Evolutionary conservation across 2,797 vertebrate species (phyloP), one percentile per base, ranked within the genome.

Genomic region (Somateria mollissima): DNA sequence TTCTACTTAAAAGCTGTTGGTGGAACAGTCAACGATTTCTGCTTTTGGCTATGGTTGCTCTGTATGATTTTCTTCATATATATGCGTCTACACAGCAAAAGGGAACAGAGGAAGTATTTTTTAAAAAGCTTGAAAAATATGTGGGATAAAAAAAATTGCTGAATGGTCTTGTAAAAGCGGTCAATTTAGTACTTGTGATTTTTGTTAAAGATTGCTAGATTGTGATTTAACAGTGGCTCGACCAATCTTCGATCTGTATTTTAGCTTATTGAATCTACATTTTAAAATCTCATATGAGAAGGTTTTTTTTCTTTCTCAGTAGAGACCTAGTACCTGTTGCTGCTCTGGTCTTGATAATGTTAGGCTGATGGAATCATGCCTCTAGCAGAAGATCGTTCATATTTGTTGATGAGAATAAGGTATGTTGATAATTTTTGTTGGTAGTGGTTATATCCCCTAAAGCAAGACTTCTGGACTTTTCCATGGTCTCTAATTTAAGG

Each of bases 301-400:
- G 4, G 0, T 3, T 34, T 78, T 73, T 73, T 88, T 73, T 45
- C 43, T 92, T 62, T 43, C 53, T 53, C 22, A 24, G 13, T 45
- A 72, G 60, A n/a, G 60, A n/a, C 11, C 9, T 72, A 3, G 5
- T 56, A n/a, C 0, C 0, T 41, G 30, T 36, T 83, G 41, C 60
- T 92, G 72, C 39, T 32, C 7, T 84, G 0, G 0, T 22, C 27
- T 73, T 34, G 22, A 12, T 79, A 72, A 18, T 2, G 1, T 47
- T 66, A 32, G 8, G 5, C 8, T 41, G 58, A 30, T 76, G 76
- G 37, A 85, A 62, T 80, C 21, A 32, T 64, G 53, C 10, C 27
- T 64, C 2, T 22, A 41, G 8, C 5, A 85, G 80, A 88, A 73
- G 28, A 80, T 10, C 65, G 24, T 83, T 93, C 56, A 43, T 27